Evolutionary conservation across 2,797 vertebrate species (phyloP).

Genomic region (Catharus ustulatus): DNA sequence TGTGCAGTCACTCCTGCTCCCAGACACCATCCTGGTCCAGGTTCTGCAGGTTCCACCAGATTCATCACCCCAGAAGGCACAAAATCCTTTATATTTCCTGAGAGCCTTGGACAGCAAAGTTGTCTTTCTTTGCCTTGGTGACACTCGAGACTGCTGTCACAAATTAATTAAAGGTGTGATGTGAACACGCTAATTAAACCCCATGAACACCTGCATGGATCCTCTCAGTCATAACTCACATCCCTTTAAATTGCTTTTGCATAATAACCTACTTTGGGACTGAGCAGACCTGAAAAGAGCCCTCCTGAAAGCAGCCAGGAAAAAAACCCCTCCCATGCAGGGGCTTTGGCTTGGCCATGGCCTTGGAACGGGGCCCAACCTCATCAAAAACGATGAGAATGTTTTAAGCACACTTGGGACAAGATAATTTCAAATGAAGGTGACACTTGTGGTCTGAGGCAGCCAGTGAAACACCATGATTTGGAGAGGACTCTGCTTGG

Average conservation of each 20-base stretch:
- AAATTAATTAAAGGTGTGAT: conserved; percentile 51
- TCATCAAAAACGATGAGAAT: neutral
- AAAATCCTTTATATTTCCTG: neutral
- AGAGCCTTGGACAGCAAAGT: neutral
- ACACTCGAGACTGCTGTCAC: neutral
- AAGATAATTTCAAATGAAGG: conserved; percentile 40
- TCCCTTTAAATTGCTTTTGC: conserved; percentile 29
- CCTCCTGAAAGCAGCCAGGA: neutral
- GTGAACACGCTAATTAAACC: conserved; percentile 12
- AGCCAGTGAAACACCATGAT: neutral
- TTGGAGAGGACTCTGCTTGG: conserved; percentile 30
- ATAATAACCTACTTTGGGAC: neutral
- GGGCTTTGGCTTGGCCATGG: neutral
- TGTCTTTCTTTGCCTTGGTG: neutral
- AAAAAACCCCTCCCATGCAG: neutral
- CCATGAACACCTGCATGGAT: conserved; percentile 21
- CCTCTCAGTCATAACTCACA: conserved; percentile 38
- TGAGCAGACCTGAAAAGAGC: neutral
- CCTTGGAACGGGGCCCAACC: neutral
- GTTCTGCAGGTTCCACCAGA: neutral
- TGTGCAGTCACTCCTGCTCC: neutral
- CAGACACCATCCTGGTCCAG: neutral
- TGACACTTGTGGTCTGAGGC: conserved; percentile 26
- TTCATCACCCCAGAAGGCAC: neutral
- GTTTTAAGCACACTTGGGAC: conserved; percentile 5